Evolutionary conservation across 30 jellyfish, hydroid and myxozoan species (phyloP), one percentile per base, ranked within the genome.

Genomic region (Clytia hemisphaerica): DNA sequence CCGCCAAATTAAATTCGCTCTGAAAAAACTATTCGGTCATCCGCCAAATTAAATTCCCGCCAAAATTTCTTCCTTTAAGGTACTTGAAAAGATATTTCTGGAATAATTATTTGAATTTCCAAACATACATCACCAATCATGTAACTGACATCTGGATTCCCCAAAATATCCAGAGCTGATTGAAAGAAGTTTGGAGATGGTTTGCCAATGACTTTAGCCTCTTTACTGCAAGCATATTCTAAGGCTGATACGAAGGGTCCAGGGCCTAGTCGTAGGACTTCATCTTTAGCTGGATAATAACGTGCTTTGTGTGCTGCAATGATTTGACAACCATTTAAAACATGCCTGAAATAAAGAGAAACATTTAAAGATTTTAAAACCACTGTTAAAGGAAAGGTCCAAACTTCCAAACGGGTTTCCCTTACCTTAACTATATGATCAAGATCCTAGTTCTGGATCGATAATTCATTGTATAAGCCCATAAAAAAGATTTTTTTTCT

Each of bases 221-320:
- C 32, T 21, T 37, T 4, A 5, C 60, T 9, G 16, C 78, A 25
- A 12, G 82, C 82, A 29, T 70, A 70, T 37, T 70, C 82, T 29
- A 70, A 37, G 6, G 82, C 82, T 7, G 58, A 27, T 28, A 70
- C 78, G 24, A 70, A 70, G 18, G 78, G 73, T 2, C 82, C 82
- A 2, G 82, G 82, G 5, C 82, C 82, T 9, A 70, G n/a, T 9
- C 22, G 40, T 14, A 70, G 24, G n/a, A 58, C 82, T 22, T 57
- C 50, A 6, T 26, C 28, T 38, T 3, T 18, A 12, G 29, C n/a
- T 19, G 22, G 60, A 70, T 46, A 70, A 36, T 48, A 70, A 33
- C 82, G 54, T 7, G 77, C 82, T 34, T 70, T 70, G 82, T 70
- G 78, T 2, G 51, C 51, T 25, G 82, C 82, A 16, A 70, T 70